Evolutionary conservation across 2,113 vertebrate species (phyloP), one percentile per base, ranked within the genome.

Genomic region (Cebidichthys violaceus): DNA sequence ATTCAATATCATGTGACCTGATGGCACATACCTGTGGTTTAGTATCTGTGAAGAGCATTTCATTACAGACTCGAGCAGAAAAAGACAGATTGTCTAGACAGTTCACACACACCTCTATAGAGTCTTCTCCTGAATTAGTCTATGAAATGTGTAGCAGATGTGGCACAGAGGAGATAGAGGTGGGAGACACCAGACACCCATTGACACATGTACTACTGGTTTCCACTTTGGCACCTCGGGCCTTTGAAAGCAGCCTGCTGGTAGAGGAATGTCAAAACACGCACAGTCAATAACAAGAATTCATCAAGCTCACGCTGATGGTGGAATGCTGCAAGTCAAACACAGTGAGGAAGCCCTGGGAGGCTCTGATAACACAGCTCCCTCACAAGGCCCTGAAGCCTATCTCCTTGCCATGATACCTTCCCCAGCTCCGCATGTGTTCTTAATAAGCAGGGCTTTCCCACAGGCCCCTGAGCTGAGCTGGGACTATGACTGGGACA

Each of bases 211-310:
- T 93, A 93, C 86, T 86, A 90, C 92, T 93, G 93, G 87, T 93
- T 92, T 94, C 93, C 92, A 92, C 92, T 93, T 92, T 92, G 92
- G 90, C 93, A 93, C 94, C 93, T 94, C 80, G 5, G 92, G 90
- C 87, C 90, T 92, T 90, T 82, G 57, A 92, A 88, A 90, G 92
- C 90, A 74, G 88, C 94, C 94, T 76, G 90, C 94, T 92, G 93
- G 72, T 71, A 31, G 72, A 84, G 91, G 94, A 95, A 95, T 94
- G 94, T 94, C 92, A 92, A 94, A 95, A 94, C 92, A 94, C 55
- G 77, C 89, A 75, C 75, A 61, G 89, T 92, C 90, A 91, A 92
- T 93, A 94, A 93, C 82, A 82, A 79, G 89, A 90, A 89, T 83
- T 84, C 89, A 92, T 92, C 91, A 84, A 84, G 83, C 87, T 81